Evolutionary conservation across 64 coral and sea anemone genomes (phyloP).

Genomic region (Porites lutea): DNA sequence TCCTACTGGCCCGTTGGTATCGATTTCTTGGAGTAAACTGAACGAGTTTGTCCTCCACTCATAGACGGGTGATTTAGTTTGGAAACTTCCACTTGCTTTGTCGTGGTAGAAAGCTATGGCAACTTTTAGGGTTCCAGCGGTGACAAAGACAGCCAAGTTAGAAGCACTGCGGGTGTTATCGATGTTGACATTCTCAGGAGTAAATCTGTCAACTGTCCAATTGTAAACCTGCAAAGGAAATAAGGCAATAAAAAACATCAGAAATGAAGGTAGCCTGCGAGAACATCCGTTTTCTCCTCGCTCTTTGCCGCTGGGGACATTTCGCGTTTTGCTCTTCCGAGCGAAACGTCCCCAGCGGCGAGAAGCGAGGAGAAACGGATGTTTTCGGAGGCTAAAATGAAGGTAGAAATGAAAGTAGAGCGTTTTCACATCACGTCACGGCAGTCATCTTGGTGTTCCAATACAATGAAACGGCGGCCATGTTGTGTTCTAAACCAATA

Average conservation of each 20-base stretch:
- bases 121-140: conserved; percentile 66
- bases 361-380: no score
- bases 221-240: conserved; percentile 77
- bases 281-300: no score
- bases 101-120: conserved; percentile 79
- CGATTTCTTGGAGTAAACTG: conserved; percentile 61
- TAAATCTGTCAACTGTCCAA: conserved; percentile 61
- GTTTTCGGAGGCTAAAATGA: no score
- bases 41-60: conserved; percentile 69
- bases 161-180: conserved; percentile 84
- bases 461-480: no score
- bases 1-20: conserved; percentile 80
- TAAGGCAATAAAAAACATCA: neutral
- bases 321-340: no score
- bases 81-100: conserved; percentile 42
- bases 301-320: no score
- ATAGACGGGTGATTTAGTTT: conserved; percentile 71
- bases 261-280: no score
- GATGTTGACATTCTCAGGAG: conserved; percentile 25
- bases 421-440: no score
- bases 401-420: no score
- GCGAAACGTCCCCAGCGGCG: no score
- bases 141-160: conserved; percentile 72
- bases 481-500: no score
- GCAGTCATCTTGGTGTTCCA: no score